A percentile compares a stretch with the other conserved stretches of the same genome.
phyloP scores from a whole-genome alignment of 2,113 vertebrate species.

The Puffinus mauretanicus region DNA sequence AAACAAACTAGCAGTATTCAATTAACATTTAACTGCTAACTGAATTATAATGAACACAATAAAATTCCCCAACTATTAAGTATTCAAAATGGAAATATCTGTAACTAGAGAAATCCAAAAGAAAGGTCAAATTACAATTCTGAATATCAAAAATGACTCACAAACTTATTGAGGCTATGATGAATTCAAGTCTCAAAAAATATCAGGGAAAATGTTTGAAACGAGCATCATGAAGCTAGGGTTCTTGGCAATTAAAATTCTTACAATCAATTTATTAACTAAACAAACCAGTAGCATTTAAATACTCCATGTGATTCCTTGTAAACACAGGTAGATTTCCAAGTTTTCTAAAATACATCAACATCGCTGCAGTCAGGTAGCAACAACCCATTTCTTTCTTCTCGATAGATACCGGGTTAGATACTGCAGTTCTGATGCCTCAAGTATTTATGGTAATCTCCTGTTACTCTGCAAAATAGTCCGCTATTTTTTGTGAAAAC shows the following conservation, averaged over 20 bases:
- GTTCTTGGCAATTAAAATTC: neutral
- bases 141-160: constrained; percentile 1
- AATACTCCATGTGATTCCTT: neutral
- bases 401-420: neutral
- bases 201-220: neutral
- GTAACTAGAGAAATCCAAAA: neutral
- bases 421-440: neutral
- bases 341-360: neutral
- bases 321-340: neutral
- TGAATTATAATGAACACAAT: neutral
- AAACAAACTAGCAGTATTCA: neutral
- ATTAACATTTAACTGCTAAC: neutral
- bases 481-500: neutral
- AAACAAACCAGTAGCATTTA: neutral
- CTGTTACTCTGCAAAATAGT: neutral
- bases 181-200: neutral
- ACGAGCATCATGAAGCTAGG: neutral
- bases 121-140: constrained; percentile 32
- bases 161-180: neutral
- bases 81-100: neutral
- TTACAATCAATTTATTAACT: neutral
- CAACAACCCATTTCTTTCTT: neutral
- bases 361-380: neutral
- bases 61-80: neutral
- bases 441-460: neutral